phyloP scores from a whole-genome alignment of 2,888 invertebrate species.

The Bimastos eiseni region DNA sequence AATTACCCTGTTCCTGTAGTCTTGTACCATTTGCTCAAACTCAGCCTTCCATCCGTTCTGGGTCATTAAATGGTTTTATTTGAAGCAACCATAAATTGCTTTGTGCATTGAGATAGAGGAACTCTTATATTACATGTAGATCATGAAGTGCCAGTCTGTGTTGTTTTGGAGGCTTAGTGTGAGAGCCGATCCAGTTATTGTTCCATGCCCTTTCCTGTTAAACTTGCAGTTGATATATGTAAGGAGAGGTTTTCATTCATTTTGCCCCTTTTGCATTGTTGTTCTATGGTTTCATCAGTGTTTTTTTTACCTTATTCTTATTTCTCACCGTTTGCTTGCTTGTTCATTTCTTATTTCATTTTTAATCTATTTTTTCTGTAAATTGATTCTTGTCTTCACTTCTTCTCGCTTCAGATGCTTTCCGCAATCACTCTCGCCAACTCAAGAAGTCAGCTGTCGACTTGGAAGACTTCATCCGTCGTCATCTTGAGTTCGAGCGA shows the following conservation, averaged over 20 bases:
- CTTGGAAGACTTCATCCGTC: constrained; percentile 20
- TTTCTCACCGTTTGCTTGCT: background rate
- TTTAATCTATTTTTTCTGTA: background rate
- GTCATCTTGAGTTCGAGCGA: constrained; percentile 17
- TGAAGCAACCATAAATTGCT: background rate
- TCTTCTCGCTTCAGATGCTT: background rate
- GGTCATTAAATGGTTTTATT: background rate
- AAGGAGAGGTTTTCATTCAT: background rate
- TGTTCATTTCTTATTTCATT: background rate
- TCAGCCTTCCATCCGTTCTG: background rate
- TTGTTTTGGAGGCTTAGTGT: background rate
- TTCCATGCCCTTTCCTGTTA: background rate
- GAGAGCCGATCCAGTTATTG: background rate
- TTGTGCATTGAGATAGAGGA: background rate
- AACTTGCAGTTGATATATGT: background rate
- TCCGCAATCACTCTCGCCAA: background rate
- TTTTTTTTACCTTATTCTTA: background rate
- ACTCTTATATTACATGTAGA: background rate
- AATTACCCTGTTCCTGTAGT: background rate
- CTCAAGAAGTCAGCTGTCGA: background rate
- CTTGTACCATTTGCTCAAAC: background rate
- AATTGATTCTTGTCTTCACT: background rate
- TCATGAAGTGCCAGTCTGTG: background rate
- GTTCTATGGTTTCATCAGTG: background rate
- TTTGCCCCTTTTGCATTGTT: background rate